Evolutionary conservation across 2,888 invertebrate genomes (phyloP).

Genomic region (Diarsia dahlii): DNA sequence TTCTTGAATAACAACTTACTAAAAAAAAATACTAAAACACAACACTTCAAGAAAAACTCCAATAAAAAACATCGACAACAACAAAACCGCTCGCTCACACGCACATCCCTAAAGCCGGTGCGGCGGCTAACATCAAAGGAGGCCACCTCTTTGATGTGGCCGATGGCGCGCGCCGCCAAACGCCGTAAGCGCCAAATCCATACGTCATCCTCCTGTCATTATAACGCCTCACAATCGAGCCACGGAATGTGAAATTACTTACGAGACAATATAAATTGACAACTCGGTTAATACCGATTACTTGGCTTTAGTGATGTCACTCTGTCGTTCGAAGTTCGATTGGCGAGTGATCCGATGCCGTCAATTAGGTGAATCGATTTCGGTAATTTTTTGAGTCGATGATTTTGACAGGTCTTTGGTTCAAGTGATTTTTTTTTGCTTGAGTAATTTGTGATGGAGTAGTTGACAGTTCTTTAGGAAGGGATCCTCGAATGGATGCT

Average conservation of each 20-base stretch:
- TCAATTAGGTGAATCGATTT: conserved; percentile 65
- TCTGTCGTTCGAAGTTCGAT: conserved; percentile 56
- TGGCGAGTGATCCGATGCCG: conserved; percentile 53
- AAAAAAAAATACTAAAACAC: too few relatives aligned
- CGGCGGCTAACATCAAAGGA: conserved; percentile 90
- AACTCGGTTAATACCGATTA: conserved; percentile 87
- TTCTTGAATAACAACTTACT: neutral
- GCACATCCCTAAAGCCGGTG: conserved; percentile 82
- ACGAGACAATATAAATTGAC: conserved; percentile 91
- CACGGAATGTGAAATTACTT: conserved; percentile 89
- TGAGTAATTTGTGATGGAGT: conserved; percentile 3
- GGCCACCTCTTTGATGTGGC: conserved; percentile 91
- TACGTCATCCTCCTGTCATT: conserved; percentile 91
- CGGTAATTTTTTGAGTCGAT: conserved; percentile 33
- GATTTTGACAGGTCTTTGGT: conserved; percentile 42
- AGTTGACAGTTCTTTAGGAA: neutral
- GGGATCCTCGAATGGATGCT: neutral
- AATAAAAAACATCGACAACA: conserved; percentile 70
- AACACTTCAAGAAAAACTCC: too few relatives aligned
- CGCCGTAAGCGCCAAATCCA: conserved; percentile 91
- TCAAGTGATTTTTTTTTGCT: conserved; percentile 1
- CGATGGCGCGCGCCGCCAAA: conserved; percentile 90
- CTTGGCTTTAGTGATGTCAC: conserved; percentile 66
- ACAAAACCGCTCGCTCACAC: conserved; percentile 66
- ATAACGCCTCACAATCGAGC: conserved; percentile 89